phyloP scores from a whole-genome alignment of 2,797 vertebrate species.

The Ptychobarbus kaznakovi region DNA sequence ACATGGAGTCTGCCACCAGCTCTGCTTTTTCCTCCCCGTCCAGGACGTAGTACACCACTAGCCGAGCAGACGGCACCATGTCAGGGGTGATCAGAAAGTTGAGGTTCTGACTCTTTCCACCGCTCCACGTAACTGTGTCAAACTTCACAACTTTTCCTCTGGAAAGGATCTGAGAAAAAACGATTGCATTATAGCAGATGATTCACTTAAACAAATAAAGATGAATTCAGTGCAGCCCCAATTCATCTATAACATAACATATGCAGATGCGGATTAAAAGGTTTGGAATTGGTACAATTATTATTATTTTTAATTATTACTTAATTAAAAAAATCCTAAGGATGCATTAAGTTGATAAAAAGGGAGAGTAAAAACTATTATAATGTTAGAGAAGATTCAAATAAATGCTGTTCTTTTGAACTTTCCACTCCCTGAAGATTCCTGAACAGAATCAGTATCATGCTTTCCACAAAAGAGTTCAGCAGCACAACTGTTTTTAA shows the following conservation, averaged over 20 bases:
- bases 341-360: not conserved
- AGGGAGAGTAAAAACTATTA: not conserved
- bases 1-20: slow-evolving; percentile 90
- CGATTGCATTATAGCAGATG: not conserved
- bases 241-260: not conserved
- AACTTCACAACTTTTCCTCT: slow-evolving; percentile 85
- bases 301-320: not conserved
- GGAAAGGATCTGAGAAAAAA: slow-evolving; percentile 79
- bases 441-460: too few relatives aligned
- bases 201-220: not conserved
- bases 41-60: slow-evolving; percentile 90
- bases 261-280: not conserved
- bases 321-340: not conserved
- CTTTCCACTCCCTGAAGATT: not conserved
- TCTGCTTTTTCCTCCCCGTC: slow-evolving; percentile 82
- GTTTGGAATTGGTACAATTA: not conserved
- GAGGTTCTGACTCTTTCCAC: slow-evolving; percentile 73
- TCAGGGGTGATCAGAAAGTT: slow-evolving; percentile 80
- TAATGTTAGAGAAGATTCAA: not conserved
- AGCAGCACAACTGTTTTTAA: not conserved
- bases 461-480: not conserved
- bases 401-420: not conserved
- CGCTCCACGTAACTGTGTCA: slow-evolving; percentile 68
- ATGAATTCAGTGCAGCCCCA: not conserved
- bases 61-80: slow-evolving; percentile 91